A percentile compares a stretch with the other conserved stretches of the same genome.
Conservation (phyloP, 1,140 invertebrate genomes). For the Anastrepha obliqua region DNA sequence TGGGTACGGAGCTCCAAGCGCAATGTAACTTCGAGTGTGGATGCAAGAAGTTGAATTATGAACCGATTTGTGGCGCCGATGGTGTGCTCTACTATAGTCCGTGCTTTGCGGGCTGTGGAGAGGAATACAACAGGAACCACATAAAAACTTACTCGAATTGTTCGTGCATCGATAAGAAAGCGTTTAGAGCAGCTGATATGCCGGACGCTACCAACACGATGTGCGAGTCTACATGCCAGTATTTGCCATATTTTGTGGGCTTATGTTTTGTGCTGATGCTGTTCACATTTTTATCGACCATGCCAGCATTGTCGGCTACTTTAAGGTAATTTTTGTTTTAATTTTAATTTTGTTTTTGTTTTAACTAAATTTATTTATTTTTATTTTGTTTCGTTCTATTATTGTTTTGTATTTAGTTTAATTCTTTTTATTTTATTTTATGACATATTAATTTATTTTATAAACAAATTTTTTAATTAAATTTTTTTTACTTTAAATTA, state of each 20-base stretch:
- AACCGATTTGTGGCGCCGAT: constrained; percentile 84
- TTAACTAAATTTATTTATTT: not conserved
- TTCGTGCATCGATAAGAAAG: constrained; percentile 73
- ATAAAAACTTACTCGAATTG: constrained; percentile 77
- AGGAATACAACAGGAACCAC: constrained; percentile 71
- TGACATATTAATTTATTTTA: not conserved
- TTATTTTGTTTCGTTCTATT: not conserved
- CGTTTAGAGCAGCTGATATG: constrained; percentile 54
- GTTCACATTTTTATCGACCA: constrained; percentile 85
- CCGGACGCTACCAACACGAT: constrained; percentile 80
- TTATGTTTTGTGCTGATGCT: constrained; percentile 84
- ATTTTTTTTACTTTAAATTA: not conserved
- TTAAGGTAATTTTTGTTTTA: constrained; percentile 77
- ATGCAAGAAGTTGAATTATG: constrained; percentile 77
- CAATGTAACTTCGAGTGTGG: constrained; percentile 81
- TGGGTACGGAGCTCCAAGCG: constrained; percentile 68
- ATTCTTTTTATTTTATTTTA: not conserved
- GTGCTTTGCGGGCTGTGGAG: constrained; percentile 86
- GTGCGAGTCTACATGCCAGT: constrained; percentile 80
- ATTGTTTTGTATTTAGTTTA: too few species aligned
- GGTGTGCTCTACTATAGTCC: constrained; percentile 88
- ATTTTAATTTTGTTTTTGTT: not conserved
- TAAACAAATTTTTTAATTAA: not conserved
- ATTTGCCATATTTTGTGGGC: constrained; percentile 81
- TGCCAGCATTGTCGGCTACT: constrained; percentile 85